Conservation (phyloP, 2,797 vertebrate species). For the Lerista edwardsae region DNA sequence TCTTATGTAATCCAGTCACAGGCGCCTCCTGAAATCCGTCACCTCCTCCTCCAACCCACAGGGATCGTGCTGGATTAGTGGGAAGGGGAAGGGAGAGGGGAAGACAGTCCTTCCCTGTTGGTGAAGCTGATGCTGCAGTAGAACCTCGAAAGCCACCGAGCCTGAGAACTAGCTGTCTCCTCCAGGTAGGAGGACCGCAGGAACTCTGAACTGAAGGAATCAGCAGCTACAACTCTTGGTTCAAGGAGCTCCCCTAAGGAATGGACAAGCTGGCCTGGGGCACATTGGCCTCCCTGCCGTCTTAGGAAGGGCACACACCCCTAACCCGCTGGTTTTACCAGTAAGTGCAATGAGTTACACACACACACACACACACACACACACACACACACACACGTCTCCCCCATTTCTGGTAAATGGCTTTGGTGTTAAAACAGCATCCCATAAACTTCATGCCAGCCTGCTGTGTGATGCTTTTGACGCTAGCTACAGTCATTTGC, state of each 20-base stretch:
- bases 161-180: neutral
- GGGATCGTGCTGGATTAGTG: neutral
- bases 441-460: neutral
- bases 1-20: neutral
- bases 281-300: neutral
- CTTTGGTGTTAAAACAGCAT: neutral
- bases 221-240: neutral
- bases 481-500: neutral
- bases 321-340: neutral
- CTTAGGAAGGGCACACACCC: neutral
- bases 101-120: neutral
- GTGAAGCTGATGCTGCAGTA: neutral
- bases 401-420: neutral
- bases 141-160: neutral
- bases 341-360: neutral
- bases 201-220: neutral
- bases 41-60: constrained; percentile 6
- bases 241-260: neutral
- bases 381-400: too few relatives aligned
- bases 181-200: neutral
- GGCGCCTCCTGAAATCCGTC: neutral
- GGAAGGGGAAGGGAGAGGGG: neutral
- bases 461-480: neutral
- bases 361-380: too few relatives aligned
- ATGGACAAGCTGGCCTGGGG: neutral